A percentile compares a stretch with the other conserved stretches of the same genome.
These are phyloP conservation scores for Rallus limicola DNA, from an alignment of 2,113 vertebrate genomes.

Conservation along the genomic window DNA sequence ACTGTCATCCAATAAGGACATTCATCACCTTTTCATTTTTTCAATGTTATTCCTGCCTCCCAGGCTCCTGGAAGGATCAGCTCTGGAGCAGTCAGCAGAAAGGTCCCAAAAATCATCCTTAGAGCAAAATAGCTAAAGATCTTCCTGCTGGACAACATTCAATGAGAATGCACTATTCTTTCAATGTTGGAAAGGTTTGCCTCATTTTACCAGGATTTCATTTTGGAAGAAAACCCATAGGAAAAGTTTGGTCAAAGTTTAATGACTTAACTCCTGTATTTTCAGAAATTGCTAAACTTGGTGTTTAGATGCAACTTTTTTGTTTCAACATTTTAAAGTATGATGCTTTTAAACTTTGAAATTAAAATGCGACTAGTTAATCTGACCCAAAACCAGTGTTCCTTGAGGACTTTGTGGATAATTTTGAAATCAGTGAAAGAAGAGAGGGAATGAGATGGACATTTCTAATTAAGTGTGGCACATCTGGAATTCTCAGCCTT, in stretches of 20 bases:
- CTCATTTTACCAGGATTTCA: not conserved
- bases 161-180: not conserved
- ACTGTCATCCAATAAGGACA: not conserved
- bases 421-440: constrained; percentile 42
- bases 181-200: not conserved
- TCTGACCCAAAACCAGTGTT: constrained; percentile 23
- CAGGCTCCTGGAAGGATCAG: too few relatives aligned
- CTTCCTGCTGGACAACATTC: not conserved
- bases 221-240: not conserved
- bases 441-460: constrained; percentile 25
- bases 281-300: not conserved
- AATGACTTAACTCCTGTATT: not conserved
- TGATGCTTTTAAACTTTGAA: constrained; percentile 44
- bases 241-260: not conserved
- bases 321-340: not conserved
- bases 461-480: constrained; percentile 60
- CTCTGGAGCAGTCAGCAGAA: not conserved
- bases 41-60: too few relatives aligned
- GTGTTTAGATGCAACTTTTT: not conserved
- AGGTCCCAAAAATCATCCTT: not conserved
- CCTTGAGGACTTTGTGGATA: constrained; percentile 33
- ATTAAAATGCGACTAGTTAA: constrained; percentile 56
- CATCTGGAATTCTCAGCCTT: constrained; percentile 53
- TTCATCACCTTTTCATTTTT: not conserved
- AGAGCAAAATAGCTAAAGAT: not conserved